Base-by-base conservation (phyloP, 2,888 invertebrate species). In the Microplitis manilae region DNA sequence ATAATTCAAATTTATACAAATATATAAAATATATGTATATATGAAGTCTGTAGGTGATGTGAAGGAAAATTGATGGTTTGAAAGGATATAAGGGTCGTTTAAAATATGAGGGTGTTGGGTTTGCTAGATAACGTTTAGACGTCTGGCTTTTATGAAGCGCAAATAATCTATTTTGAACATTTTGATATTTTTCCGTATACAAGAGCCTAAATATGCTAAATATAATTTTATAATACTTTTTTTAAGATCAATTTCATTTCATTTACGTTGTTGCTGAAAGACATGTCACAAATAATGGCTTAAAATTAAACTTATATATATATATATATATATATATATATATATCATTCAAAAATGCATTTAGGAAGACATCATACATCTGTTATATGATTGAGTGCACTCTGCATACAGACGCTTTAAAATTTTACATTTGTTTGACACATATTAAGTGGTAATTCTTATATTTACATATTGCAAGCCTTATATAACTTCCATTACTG, bases 91-190 rank as follows among this genome's bases (percentile, higher is more conserved):
- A 65, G 65, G 38, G 65, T 65, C 38, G 65, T 38, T 8, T 13
- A 65, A 38, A 65, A 65, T 50, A 50, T 65, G 30, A 65, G 65
- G 65, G 38, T 65, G 65, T 50, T 50, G 8, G 30, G 65, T 65
- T 20, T 65, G 38, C 6, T 17, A 65, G 30, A 65, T 65, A 38
- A 65, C 65, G 38, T 82, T 86, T 82, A 78, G 80, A 77, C 79
- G 82, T 82, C 85, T 82, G 83, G 81, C 74, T 82, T 85, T 85
- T 84, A 86, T 78, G 84, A 85, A 76, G 65, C 82, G 80, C 81
- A 77, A 81, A 83, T 81, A 80, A 77, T 74, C 76, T 75, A 69
- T 73, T 68, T 76, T 50, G 50, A 50, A 64, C 67, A 62, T 17
- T 62, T 7, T 7, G 62, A 17, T 17, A 62, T 65, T 65, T 65